Evolutionary conservation across 2,113 vertebrate species (phyloP), one percentile per base, ranked within the genome.

Genomic region (Emydocephalus ijimae): DNA sequence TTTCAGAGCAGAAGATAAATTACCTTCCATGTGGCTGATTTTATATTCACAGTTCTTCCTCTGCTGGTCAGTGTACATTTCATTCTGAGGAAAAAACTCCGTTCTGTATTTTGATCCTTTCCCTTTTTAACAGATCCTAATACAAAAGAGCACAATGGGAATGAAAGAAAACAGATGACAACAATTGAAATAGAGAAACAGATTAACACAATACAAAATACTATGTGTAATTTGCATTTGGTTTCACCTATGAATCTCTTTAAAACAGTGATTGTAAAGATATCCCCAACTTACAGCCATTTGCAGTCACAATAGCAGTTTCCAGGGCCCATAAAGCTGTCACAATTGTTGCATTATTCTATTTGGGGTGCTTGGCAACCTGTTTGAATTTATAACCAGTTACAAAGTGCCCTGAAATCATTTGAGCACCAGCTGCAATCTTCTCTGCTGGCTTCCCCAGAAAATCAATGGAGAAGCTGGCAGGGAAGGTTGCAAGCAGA

Each of bases 21-120:
- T 97, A 99, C 99, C 98, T 99, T 99, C 99, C 99, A 99, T 0
- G 99, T 98, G 93, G 99, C 99, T 89, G 99, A 99, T 96, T 99
- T 99, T 93, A 99, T 98, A 87, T 99, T 99, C 97, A 99, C 99
- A 12, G 99, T 99, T 96, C 99, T 98, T 89, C 99, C 99, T 69
- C 99, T 97, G 97, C 98, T 99, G 45, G 99, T 99, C 91, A 99
- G 97, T 0, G 99, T 99, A 95, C 99, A 99, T 95, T 99, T 99
- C 99, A 99, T 99, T 95, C 99, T 97, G 93, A 99, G 98, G 95
- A 99, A 99, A 97, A 99, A 99, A 97, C 97, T 99, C 93, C 99
- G 97, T 91, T 99, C 99, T 45, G 99, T 98, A 95, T 98, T 99
- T 93, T 98, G 97, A 90, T 99, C 99, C 97, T 98, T 99, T 90